A percentile compares a stretch with the other conserved stretches of the same genome.
Evolutionary conservation across 2,113 vertebrate species (phyloP).

Genomic region (Emydura subglobosa): DNA sequence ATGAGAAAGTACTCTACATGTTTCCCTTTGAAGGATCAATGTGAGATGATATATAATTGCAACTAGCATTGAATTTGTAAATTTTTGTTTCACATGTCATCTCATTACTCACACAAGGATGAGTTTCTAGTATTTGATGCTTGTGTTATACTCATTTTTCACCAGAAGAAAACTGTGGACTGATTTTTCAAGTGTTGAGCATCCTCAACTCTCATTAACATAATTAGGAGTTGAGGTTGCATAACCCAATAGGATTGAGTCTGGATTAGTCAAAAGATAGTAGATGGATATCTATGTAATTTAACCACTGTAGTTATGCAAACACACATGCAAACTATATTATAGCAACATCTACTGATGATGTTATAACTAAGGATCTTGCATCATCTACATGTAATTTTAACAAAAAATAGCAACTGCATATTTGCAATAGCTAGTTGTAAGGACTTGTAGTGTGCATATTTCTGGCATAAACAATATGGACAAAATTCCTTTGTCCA

Average conservation of each 20-base stretch:
- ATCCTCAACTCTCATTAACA: neutral
- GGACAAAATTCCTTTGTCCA: neutral
- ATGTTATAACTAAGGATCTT: neutral
- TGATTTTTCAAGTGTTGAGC: neutral
- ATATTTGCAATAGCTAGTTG: neutral
- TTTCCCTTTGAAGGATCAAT: neutral
- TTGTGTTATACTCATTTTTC: neutral
- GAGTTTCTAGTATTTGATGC: neutral
- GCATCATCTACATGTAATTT: neutral
- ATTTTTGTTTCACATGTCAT: neutral
- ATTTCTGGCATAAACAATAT: neutral
- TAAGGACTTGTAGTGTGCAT: neutral
- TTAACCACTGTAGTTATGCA: neutral
- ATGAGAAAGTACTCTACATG: accelerated
- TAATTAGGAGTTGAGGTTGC: neutral
- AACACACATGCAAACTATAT: neutral
- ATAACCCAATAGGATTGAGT: neutral
- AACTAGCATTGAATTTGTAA: neutral
- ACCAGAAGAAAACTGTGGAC: neutral
- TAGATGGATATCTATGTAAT: neutral
- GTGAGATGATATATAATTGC: neutral
- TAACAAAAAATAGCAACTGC: neutral
- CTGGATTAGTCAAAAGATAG: neutral
- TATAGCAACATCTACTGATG: neutral
- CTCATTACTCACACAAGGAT: neutral